A percentile compares a stretch with the other conserved stretches of the same genome.
Conservation (phyloP, 2,888 invertebrate genomes). For the Schizotus pectinicornis region DNA sequence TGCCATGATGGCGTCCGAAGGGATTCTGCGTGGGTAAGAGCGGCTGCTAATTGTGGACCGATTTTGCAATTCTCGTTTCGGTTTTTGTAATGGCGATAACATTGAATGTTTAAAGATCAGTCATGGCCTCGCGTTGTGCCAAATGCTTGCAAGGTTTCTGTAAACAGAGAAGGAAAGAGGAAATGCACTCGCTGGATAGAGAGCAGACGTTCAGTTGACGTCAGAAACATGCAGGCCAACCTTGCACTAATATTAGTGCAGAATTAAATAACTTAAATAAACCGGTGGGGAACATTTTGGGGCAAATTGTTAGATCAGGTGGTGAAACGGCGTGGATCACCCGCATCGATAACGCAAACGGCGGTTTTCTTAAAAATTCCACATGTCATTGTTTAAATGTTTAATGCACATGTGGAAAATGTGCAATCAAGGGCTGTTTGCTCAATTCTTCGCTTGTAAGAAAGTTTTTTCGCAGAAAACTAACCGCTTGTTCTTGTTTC, state of each 20-base stretch:
- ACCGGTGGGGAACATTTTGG: slow-evolving; percentile 28
- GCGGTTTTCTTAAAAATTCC: not conserved
- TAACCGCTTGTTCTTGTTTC: slow-evolving; percentile 38
- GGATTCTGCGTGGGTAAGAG: too few relatives aligned
- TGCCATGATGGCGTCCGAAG: too few relatives aligned
- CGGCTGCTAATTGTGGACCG: not conserved
- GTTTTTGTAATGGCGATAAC: slow-evolving; percentile 36
- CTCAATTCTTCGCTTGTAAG: slow-evolving; percentile 13
- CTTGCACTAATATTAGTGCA: slow-evolving; percentile 59
- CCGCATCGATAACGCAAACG: not conserved
- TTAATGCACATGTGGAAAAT: too few relatives aligned
- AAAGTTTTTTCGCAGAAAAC: not conserved
- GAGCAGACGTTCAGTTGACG: slow-evolving; percentile 41
- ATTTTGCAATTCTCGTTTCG: slow-evolving; percentile 19
- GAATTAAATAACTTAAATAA: slow-evolving; percentile 40
- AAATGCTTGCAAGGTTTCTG: slow-evolving; percentile 48
- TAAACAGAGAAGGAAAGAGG: slow-evolving; percentile 41
- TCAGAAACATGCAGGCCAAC: slow-evolving; percentile 47
- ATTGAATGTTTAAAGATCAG: slow-evolving; percentile 46
- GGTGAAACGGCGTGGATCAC: not conserved
- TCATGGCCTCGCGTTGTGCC: slow-evolving; percentile 45
- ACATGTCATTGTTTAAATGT: not conserved
- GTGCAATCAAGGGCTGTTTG: not conserved
- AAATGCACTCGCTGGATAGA: slow-evolving; percentile 44
- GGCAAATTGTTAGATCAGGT: slow-evolving; percentile 14